A percentile compares a stretch with the other conserved stretches of the same genome.
Conservation (phyloP, 1,140 invertebrate species). For the Anagrus nilaparvatae region DNA sequence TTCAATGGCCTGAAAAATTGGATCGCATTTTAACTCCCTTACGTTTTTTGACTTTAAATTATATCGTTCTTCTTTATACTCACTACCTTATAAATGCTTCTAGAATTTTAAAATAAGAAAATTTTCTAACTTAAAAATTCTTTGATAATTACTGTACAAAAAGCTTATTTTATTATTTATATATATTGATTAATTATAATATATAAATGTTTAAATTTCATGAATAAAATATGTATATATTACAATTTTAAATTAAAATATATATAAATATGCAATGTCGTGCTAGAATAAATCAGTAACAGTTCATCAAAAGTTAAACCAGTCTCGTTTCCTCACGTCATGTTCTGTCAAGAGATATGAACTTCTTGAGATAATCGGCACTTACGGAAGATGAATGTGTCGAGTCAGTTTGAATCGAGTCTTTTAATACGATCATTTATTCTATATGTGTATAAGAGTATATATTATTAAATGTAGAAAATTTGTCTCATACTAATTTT, state of each 20-base stretch:
- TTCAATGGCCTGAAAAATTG: slow-evolving; percentile 46
- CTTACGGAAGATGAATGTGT: slow-evolving; percentile 10
- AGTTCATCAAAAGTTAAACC: too few species aligned
- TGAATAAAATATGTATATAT: slow-evolving; percentile 2
- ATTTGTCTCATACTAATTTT: too few species aligned
- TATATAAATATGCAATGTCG: too few species aligned
- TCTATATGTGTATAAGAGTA: too few species aligned
- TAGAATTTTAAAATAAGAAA: neutral
- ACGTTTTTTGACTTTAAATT: slow-evolving; percentile 29
- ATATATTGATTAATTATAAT: neutral
- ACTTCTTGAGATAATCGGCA: slow-evolving; percentile 10
- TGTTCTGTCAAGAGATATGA: too few species aligned
- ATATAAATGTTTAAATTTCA: neutral
- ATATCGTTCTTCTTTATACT: neutral
- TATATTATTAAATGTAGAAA: too few species aligned
- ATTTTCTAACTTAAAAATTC: neutral
- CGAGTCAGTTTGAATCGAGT: neutral
- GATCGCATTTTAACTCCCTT: slow-evolving; percentile 45
- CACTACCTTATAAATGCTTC: neutral
- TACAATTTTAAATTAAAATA: too few species aligned
- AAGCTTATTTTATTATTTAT: neutral
- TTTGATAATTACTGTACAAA: neutral
- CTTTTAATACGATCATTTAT: slow-evolving; percentile 13
- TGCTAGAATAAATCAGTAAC: too few species aligned
- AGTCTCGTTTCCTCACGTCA: too few species aligned